These are phyloP conservation scores for Lota lota DNA, from an alignment of 2,113 vertebrate genomes.

Conservation along the genomic window DNA sequence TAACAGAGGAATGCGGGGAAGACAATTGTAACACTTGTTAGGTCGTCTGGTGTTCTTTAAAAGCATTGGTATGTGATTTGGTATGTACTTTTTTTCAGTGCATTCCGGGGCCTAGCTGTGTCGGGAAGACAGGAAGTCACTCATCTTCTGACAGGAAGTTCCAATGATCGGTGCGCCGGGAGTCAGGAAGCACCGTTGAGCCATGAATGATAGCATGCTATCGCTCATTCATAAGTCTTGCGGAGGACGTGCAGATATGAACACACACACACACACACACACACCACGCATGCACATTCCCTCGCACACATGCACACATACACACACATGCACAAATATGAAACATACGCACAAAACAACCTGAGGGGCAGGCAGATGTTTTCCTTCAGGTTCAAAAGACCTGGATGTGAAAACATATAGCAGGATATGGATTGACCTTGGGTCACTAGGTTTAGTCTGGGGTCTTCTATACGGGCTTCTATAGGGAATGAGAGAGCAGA, in stretches of 20 bases:
- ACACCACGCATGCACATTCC: no score
- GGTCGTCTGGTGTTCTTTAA: no score
- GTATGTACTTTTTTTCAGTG: slow-evolving; percentile 22
- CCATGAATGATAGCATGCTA: neutral
- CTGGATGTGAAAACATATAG: slow-evolving; percentile 23
- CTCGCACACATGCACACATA: no score
- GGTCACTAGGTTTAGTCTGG: slow-evolving; percentile 26
- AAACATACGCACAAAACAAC: neutral
- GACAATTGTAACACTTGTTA: neutral
- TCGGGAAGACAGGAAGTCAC: slow-evolving; percentile 46
- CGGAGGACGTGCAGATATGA: neutral
- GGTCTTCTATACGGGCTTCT: slow-evolving; percentile 24
- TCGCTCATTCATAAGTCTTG: slow-evolving; percentile 61
- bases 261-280: slow-evolving; percentile 18
- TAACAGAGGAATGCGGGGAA: neutral
- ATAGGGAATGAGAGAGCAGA: slow-evolving; percentile 17
- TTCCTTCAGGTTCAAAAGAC: no score
- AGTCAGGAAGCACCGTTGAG: slow-evolving; percentile 55
- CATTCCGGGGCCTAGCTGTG: slow-evolving; percentile 41
- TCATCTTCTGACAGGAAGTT: slow-evolving; percentile 67
- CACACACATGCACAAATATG: slow-evolving; percentile 2
- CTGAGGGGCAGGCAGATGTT: no score
- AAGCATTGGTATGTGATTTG: neutral
- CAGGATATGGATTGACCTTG: slow-evolving; percentile 45
- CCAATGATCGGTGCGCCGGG: slow-evolving; percentile 25